Conservation (phyloP, 2,888 invertebrate species). For the Prosapia bicincta region DNA sequence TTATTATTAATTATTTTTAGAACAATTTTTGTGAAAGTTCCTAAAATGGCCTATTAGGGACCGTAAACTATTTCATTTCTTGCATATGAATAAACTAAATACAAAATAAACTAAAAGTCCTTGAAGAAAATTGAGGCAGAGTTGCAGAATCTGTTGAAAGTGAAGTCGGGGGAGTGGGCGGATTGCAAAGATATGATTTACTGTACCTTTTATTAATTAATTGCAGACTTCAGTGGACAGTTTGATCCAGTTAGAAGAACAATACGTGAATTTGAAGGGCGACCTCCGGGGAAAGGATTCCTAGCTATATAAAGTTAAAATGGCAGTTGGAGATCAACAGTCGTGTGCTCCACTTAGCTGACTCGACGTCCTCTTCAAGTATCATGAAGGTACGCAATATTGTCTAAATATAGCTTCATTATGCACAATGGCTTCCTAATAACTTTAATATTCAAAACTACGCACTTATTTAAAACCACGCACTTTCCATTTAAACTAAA, state of each 20-base stretch:
- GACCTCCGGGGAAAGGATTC: background rate
- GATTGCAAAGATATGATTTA: background rate
- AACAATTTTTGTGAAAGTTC: too few relatives aligned
- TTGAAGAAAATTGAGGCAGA: too few relatives aligned
- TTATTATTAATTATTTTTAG: too few relatives aligned
- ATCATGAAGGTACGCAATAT: background rate
- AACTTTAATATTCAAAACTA: too few relatives aligned
- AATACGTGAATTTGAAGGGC: background rate
- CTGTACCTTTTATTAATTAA: background rate
- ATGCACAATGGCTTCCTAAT: too few relatives aligned
- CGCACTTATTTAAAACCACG: too few relatives aligned
- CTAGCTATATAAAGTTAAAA: background rate
- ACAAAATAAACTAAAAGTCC: too few relatives aligned
- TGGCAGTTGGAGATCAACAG: background rate
- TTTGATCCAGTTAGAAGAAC: background rate
- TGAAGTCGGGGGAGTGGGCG: background rate
- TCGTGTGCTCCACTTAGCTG: background rate
- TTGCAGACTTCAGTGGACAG: background rate
- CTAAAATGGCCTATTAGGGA: too few relatives aligned
- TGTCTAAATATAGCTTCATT: too few relatives aligned
- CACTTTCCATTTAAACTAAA: too few relatives aligned
- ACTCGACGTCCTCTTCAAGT: background rate
- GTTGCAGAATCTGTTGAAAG: background rate
- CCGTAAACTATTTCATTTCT: too few relatives aligned
- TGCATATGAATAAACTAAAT: too few relatives aligned